These are phyloP conservation scores for Acestrorhynchus altus DNA, from an alignment of 2,797 vertebrate species.

Conservation along the genomic window DNA sequence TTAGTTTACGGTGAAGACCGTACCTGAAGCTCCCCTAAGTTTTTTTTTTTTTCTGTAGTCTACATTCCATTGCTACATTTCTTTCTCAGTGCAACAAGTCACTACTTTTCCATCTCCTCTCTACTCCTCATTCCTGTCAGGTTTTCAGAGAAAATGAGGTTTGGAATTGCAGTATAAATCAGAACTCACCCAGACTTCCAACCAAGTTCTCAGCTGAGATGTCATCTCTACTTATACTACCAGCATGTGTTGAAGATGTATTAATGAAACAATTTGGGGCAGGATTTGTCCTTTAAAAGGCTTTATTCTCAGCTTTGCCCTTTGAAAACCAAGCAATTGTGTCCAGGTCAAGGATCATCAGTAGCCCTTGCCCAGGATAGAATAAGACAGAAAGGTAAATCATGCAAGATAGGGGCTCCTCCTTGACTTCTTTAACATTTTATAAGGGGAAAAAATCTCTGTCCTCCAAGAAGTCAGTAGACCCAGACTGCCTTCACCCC, in stretches of 20 bases:
- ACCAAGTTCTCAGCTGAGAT: too few species aligned
- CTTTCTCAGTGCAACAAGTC: too few species aligned
- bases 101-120: neutral
- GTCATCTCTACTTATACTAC: too few species aligned
- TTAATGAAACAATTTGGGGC: too few species aligned
- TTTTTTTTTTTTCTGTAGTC: too few species aligned
- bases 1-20: too few species aligned
- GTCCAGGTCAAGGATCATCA: neutral
- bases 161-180: neutral
- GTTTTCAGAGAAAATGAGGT: neutral
- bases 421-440: neutral
- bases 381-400: neutral
- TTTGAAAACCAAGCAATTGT: too few species aligned
- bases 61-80: too few species aligned
- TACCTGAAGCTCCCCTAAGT: too few species aligned
- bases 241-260: too few species aligned
- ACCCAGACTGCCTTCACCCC: constrained; percentile 17
- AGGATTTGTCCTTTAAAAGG: neutral
- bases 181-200: neutral
- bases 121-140: too few species aligned
- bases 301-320: too few species aligned
- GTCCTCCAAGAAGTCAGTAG: constrained; percentile 16
- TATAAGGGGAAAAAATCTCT: neutral
- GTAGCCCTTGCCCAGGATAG: neutral
- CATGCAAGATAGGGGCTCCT: neutral